A percentile compares a stretch with the other conserved stretches of the same genome.
Conservation (phyloP, 1,140 invertebrate genomes). For the Branchinecta lynchi region DNA sequence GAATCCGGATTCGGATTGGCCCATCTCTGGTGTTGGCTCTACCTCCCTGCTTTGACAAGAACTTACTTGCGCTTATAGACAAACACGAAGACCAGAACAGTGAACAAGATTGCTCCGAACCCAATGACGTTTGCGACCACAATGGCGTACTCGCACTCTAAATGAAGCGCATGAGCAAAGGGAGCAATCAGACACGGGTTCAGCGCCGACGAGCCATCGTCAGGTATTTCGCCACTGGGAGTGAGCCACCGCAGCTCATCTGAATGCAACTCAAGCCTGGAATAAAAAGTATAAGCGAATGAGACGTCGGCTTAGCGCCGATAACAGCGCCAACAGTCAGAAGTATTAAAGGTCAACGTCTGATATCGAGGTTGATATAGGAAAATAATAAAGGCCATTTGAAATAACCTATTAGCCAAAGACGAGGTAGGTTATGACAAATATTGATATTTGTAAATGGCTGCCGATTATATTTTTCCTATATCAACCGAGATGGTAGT, state of each 20-base stretch:
- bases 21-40: too few species aligned
- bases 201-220: conserved; percentile 47
- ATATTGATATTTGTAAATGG: too few species aligned
- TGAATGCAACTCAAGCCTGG: conserved; percentile 37
- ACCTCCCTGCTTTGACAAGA: too few species aligned
- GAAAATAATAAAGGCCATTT: too few species aligned
- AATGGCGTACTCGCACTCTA: conserved; percentile 53
- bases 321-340: too few species aligned
- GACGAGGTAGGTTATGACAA: not conserved
- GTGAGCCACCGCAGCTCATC: conserved; percentile 47
- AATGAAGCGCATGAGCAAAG: conserved; percentile 45
- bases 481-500: too few species aligned
- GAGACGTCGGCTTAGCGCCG: not conserved
- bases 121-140: conserved; percentile 51
- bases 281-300: conserved; percentile 8
- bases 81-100: conserved; percentile 44
- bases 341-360: too few species aligned
- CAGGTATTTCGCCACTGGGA: conserved; percentile 38
- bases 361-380: too few species aligned
- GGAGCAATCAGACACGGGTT: conserved; percentile 43
- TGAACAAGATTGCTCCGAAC: conserved; percentile 41
- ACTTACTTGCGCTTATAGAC: conserved; percentile 48
- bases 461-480: too few species aligned
- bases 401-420: not conserved
- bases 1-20: too few species aligned